These are phyloP conservation scores for Muscicapa comitata DNA, from an alignment of 2,797 vertebrate species.

Conservation along the genomic window DNA sequence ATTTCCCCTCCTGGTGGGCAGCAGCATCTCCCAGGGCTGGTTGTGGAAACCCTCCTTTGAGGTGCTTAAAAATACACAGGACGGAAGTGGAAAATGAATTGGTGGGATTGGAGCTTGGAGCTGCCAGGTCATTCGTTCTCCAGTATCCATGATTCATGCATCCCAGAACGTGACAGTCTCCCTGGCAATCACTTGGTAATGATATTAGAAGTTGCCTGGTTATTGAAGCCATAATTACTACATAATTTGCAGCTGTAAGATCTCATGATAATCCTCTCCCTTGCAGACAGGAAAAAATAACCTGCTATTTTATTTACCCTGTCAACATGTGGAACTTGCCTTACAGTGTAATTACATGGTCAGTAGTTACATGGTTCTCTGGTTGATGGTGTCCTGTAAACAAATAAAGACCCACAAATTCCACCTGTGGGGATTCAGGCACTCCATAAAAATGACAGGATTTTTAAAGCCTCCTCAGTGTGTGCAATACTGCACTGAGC, in stretches of 20 bases:
- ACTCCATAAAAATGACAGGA: not conserved
- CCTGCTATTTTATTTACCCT: conserved; percentile 61
- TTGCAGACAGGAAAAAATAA: conserved; percentile 44
- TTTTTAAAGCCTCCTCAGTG: not conserved
- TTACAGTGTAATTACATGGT: conserved; percentile 67
- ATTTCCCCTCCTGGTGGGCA: not conserved
- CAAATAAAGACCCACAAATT: conserved; percentile 31
- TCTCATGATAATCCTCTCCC: conserved; percentile 7
- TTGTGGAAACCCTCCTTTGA: not conserved
- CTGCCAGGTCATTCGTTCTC: not conserved
- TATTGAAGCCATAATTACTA: conserved; percentile 45
- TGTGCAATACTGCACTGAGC: not conserved
- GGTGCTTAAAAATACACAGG: not conserved
- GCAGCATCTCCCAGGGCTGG: not conserved
- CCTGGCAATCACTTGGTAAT: not conserved
- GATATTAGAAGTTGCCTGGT: conserved; percentile 1
- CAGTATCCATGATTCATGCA: not conserved
- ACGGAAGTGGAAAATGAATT: not conserved
- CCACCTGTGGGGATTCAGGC: not conserved
- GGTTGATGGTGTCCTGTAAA: conserved; percentile 38
- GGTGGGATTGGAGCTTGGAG: not conserved
- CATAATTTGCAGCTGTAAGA: not conserved
- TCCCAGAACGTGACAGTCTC: not conserved
- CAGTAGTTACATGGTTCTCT: conserved; percentile 50
- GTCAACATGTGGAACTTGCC: conserved; percentile 50